These are phyloP conservation scores for Parnassius smintheus DNA, from an alignment of 2,888 invertebrate genomes.

Conservation along the genomic window DNA sequence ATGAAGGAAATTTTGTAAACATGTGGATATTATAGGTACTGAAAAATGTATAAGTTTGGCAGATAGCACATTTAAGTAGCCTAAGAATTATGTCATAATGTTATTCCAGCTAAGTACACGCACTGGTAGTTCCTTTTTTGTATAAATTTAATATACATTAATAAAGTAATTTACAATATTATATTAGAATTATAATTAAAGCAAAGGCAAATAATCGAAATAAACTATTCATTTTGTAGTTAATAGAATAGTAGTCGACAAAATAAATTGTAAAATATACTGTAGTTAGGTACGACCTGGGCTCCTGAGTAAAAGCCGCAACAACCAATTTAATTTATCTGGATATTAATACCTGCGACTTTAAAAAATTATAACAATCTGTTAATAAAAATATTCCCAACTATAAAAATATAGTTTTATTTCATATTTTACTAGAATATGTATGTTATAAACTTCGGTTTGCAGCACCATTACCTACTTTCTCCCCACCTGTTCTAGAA, in stretches of 20 bases:
- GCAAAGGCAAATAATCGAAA: conserved; percentile 32
- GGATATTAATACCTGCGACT: conserved; percentile 47
- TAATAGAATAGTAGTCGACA: conserved; percentile 17
- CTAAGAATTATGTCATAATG: conserved; percentile 51
- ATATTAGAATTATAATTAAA: conserved; percentile 36
- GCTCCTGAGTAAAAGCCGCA: conserved; percentile 25
- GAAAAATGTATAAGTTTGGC: conserved; percentile 14
- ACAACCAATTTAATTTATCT: conserved; percentile 28
- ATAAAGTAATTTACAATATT: conserved; percentile 39
- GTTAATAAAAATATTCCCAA: conserved; percentile 76
- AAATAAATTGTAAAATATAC: conserved; percentile 20
- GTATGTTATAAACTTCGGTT: no score
- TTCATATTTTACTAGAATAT: conserved; percentile 22
- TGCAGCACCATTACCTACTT: no score
- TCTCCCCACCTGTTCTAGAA: no score
- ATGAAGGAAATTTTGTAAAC: conserved; percentile 9
- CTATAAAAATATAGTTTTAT: conserved; percentile 43
- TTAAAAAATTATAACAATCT: conserved; percentile 61
- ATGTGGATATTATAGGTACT: conserved; percentile 12
- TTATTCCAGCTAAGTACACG: conserved; percentile 61
- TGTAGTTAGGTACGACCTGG: conserved; percentile 12
- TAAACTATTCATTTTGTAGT: conserved; percentile 34
- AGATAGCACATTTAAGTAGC: conserved; percentile 38
- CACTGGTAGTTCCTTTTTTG: conserved; percentile 76
- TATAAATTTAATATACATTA: conserved; percentile 57